Base-by-base conservation (phyloP, 1,140 invertebrate genomes). In the Papilio polyxenes region DNA sequence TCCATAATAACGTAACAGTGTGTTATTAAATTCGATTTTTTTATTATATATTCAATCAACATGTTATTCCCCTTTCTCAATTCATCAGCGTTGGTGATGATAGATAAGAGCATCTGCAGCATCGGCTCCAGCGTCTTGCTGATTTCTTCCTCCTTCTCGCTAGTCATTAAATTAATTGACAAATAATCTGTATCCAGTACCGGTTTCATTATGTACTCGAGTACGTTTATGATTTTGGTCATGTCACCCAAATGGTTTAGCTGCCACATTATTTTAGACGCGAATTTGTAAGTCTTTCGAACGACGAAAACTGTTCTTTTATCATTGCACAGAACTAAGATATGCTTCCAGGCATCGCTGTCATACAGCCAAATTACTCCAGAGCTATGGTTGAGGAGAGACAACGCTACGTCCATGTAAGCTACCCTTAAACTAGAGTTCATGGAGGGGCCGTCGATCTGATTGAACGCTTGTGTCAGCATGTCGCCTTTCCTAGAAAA, bases 281-380 rank as follows among this genome's bases (percentile, higher is more conserved):
- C 88, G 81, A 93, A 94, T 78, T 93, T 92, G 82, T 93, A 92
- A 17, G 89, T 89, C 84, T 92, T 88, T 10, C 93, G 84, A 10
- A 92, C 83, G 49, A 93, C 89, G 84, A 93, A 94, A 0, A 94
- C 91, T 2, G 93, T 93, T 76, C 88, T 84, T 76, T 88, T 90
- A 44, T 91, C 86, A 80, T 91, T 87, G 49, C 89, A 89, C 6
- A 92, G 82, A 53, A 40, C 88, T 17, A 93, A 74, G 56, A 94
- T 91, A 80, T 93, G 88, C 82, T 88, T 92, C 90, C 92, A 94
- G n/a, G 86, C 81, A 8, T 84, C 89, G 72, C 83, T 89, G 80
- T 90, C 87, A 3, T 92, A 78, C 23, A 94, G 82, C 93, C 93
- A 94, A 17, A 81, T 82, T 17, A 91, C 82, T 3, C 93, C 92